These are phyloP conservation scores for Haliclona indistincta DNA, from an alignment of 37 sponge, comb jelly and placozoan genomes.

Conservation along the genomic window DNA sequence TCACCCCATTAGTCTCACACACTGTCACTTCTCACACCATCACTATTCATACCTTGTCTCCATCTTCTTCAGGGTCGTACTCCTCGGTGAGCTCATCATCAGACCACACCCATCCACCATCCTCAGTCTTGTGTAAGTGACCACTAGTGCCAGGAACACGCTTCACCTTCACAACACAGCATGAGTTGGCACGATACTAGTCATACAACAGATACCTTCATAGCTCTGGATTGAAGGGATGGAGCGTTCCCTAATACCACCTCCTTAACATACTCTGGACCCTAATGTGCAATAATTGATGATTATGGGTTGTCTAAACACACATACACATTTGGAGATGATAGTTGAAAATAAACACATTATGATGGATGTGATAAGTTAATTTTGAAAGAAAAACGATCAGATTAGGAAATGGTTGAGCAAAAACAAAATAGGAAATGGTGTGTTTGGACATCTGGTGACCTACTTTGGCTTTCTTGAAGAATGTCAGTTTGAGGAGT, in stretches of 20 bases:
- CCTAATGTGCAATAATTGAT: slow-evolving; percentile 10
- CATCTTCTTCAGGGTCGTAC: slow-evolving; percentile 17
- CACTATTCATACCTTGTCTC: slow-evolving; percentile 1
- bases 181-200: no score
- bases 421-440: no score
- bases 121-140: slow-evolving; percentile 78
- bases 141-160: slow-evolving; percentile 92
- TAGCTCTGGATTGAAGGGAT: slow-evolving; percentile 56
- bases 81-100: slow-evolving; percentile 82
- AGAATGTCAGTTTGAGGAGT: slow-evolving; percentile 86
- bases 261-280: slow-evolving; percentile 71
- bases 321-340: neutral
- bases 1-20: no score
- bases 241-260: slow-evolving; percentile 59
- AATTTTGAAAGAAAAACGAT: no score
- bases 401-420: no score
- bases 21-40: neutral
- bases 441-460: no score
- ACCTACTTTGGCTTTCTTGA: slow-evolving; percentile 98
- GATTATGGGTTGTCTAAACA: neutral
- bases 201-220: slow-evolving; percentile 47
- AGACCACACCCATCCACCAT: slow-evolving; percentile 97
- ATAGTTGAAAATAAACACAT: no score
- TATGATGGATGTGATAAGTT: no score
- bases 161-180: slow-evolving; percentile 45